Conservation (phyloP, 2,113 vertebrate species). For the Mustela lutreola region DNA sequence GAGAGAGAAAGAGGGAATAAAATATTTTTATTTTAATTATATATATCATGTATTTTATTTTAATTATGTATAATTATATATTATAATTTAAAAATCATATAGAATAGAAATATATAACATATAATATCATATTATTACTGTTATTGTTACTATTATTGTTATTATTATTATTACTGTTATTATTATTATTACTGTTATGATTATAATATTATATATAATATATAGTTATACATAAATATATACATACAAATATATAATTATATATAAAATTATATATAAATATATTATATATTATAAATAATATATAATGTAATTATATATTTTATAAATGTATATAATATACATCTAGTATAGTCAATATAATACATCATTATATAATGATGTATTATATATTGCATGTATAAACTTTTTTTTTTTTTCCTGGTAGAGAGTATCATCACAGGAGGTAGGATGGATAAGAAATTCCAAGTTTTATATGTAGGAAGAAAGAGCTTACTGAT, state of each 20-base stretch:
- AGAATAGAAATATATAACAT: no score
- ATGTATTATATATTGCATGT: neutral
- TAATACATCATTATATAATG: neutral
- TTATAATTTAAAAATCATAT: neutral
- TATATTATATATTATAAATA: neutral
- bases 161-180: no score
- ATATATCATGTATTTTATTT: neutral
- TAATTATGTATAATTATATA: neutral
- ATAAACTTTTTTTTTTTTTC: neutral
- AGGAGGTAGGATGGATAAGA: no score
- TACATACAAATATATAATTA: no score
- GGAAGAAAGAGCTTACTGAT: no score
- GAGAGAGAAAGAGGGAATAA: no score
- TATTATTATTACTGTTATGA: neutral
- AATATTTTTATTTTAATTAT: neutral
- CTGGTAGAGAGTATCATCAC: neutral
- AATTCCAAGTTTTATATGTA: no score
- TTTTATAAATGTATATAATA: neutral
- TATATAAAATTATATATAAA: no score
- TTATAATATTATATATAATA: neutral
- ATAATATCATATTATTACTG: neutral
- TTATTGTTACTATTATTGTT: neutral
- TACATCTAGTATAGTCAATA: neutral
- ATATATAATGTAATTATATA: neutral
- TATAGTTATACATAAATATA: neutral